These are phyloP conservation scores for Oopsacas minuta DNA, from an alignment of 37 sponge, comb jelly and placozoan species.

Conservation along the genomic window DNA sequence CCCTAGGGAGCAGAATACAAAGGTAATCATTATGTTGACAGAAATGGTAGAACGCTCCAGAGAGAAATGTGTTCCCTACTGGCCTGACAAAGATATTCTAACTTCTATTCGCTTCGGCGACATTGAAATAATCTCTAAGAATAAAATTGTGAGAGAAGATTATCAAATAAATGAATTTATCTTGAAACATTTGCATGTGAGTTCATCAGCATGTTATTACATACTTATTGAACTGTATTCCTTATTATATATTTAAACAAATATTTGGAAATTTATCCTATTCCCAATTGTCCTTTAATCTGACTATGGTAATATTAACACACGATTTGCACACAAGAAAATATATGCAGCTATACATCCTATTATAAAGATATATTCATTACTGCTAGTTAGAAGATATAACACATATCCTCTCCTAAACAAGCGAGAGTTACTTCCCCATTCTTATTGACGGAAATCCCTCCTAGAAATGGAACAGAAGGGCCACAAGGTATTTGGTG, in stretches of 20 bases:
- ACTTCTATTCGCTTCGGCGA: not conserved
- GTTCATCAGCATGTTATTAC: not conserved
- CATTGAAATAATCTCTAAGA: not conserved
- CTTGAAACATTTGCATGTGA: not conserved
- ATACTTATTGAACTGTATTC: no score
- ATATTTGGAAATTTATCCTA: no score
- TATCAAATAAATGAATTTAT: not conserved
- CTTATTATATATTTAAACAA: no score
- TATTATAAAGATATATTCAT: no score
- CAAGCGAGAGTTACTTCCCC: not conserved
- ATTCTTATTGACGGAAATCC: not conserved
- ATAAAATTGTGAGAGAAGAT: not conserved
- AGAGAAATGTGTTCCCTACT: slow-evolving; percentile 68
- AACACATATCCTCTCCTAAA: not conserved
- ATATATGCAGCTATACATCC: no score
- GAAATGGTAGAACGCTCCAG: slow-evolving; percentile 39
- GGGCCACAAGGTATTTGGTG: not conserved
- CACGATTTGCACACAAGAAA: no score
- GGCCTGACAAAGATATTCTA: slow-evolving; percentile 50
- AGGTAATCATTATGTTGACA: slow-evolving; percentile 58
- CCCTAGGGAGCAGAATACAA: slow-evolving; percentile 33
- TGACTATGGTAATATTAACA: no score
- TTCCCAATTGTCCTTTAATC: no score
- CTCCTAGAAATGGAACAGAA: not conserved
- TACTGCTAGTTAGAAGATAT: not conserved